Evolutionary conservation across 1,140 invertebrate genomes (phyloP).

Genomic region (Chironomus tepperi): DNA sequence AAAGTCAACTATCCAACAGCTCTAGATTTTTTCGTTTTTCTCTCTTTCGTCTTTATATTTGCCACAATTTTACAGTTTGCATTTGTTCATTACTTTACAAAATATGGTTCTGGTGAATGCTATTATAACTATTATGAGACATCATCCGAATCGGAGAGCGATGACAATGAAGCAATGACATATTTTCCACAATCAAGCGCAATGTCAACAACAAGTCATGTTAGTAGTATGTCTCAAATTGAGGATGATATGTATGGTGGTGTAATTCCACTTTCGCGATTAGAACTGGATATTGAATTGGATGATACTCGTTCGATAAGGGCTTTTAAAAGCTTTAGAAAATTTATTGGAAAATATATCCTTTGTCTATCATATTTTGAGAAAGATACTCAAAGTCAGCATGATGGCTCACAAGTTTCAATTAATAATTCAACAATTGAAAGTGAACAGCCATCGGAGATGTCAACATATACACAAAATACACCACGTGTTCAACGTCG

Average conservation of each 20-base stretch:
- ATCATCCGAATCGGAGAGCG: conserved; percentile 47
- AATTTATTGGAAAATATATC: conserved; percentile 26
- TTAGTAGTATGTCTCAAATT: conserved; percentile 26
- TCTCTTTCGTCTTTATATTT: conserved; percentile 80
- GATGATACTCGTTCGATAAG: conserved; percentile 30
- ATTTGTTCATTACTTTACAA: conserved; percentile 82
- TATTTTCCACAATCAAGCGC: conserved; percentile 27
- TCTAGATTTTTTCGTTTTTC: conserved; percentile 77
- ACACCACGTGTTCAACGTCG: neutral
- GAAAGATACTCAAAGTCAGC: neutral
- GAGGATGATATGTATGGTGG: conserved; percentile 35
- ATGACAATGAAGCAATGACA: conserved; percentile 47
- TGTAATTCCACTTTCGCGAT: conserved; percentile 35
- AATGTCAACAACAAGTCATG: conserved; percentile 27
- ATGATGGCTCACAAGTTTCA: neutral
- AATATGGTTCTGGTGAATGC: conserved; percentile 78
- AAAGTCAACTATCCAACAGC: conserved; percentile 83
- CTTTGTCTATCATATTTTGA: conserved; percentile 11
- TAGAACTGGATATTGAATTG: conserved; percentile 27
- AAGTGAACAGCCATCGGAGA: neutral
- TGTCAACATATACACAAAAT: neutral
- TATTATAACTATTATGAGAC: conserved; percentile 57
- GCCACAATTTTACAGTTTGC: conserved; percentile 83
- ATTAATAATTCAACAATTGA: neutral
- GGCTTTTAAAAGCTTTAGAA: conserved; percentile 27